phyloP scores from a whole-genome alignment of 2,888 invertebrate genomes.

The Rhabditoides inermis region DNA sequence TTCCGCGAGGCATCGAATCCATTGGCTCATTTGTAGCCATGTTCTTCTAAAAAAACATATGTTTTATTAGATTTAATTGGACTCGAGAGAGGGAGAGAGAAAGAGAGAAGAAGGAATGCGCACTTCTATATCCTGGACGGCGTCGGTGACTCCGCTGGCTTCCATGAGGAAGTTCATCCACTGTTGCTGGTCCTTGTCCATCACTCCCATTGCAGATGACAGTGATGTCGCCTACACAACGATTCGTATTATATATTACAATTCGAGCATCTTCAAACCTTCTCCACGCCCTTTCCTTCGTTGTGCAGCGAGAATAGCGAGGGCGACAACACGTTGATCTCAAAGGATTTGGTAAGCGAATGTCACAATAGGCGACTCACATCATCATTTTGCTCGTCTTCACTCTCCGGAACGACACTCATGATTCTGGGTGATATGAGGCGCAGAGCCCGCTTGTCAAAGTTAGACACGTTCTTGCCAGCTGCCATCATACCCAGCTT shows the following conservation, averaged over 20 bases:
- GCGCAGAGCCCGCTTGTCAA: slow-evolving; percentile 40
- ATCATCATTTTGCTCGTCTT: slow-evolving; percentile 20
- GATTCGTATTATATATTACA: no score
- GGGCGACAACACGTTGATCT: slow-evolving; percentile 41
- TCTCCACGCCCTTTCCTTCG: slow-evolving; percentile 18
- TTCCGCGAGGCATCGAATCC: no score
- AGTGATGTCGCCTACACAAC: slow-evolving; percentile 13
- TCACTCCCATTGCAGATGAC: no score
- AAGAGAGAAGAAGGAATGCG: no score
- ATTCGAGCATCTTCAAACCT: no score
- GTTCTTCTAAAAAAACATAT: no score
- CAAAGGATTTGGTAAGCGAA: no score
- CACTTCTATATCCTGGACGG: slow-evolving; percentile 18
- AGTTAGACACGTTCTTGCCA: slow-evolving; percentile 33
- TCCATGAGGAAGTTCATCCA: slow-evolving; percentile 49
- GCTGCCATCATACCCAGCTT: slow-evolving; percentile 37
- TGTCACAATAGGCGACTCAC: no score
- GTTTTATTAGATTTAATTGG: no score
- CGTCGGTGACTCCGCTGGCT: slow-evolving; percentile 40
- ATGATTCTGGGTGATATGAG: slow-evolving; percentile 43
- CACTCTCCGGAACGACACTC: slow-evolving; percentile 38
- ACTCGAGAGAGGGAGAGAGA: no score
- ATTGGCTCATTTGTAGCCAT: no score
- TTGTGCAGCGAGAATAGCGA: slow-evolving; percentile 41
- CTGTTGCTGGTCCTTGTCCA: slow-evolving; percentile 32